Evolutionary conservation across 2,113 vertebrate species (phyloP).

Genomic region (Phylloscopus trochiloides): DNA sequence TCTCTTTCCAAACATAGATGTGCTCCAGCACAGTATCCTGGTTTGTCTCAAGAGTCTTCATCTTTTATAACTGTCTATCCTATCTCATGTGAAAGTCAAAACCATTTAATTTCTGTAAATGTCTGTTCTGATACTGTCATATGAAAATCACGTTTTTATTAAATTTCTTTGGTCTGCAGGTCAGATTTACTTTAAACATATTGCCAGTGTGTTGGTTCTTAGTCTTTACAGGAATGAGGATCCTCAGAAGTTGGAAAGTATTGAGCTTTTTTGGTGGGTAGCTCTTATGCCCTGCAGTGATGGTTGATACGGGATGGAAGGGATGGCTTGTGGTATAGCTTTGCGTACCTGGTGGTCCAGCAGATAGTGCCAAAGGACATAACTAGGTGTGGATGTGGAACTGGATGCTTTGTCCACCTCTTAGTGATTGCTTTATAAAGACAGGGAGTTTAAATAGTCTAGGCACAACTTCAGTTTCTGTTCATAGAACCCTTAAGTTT

Average conservation of each 20-base stretch:
- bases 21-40: neutral
- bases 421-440: neutral
- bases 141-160: neutral
- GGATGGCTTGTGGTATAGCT: neutral
- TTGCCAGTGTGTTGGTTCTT: neutral
- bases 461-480: neutral
- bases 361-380: neutral
- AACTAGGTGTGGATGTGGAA: neutral
- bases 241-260: neutral
- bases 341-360: neutral
- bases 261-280: neutral
- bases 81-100: neutral
- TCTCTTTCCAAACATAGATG: neutral
- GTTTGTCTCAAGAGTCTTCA: neutral
- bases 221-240: neutral
- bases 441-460: neutral
- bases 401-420: neutral
- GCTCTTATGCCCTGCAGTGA: accelerated
- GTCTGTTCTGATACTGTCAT: neutral
- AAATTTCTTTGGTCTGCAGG: neutral
- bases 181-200: neutral
- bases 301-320: neutral
- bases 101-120: neutral
- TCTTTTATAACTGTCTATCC: neutral
- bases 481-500: accelerated